phyloP scores from a whole-genome alignment of 23 tunicate genomes.

The Ascidia mentula region DNA sequence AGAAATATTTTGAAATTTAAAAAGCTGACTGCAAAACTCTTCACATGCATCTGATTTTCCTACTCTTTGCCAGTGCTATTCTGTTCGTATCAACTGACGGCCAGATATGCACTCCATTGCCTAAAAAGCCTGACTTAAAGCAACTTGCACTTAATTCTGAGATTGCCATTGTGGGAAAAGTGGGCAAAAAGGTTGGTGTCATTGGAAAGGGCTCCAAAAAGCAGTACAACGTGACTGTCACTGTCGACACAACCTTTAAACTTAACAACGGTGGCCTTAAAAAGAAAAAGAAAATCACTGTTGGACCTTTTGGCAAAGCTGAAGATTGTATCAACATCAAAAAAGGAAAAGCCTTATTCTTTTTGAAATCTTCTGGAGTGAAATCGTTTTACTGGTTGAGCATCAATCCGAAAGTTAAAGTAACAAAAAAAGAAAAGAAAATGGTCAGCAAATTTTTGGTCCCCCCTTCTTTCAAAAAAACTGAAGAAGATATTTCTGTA shows the following conservation, averaged over 20 bases:
- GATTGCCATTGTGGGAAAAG: not conserved
- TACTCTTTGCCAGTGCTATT: not conserved
- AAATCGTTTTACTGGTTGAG: not conserved
- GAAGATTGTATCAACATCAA: not conserved
- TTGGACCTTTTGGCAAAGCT: conserved; percentile 8
- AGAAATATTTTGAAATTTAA: too few relatives aligned
- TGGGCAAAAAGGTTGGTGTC: conserved; percentile 4
- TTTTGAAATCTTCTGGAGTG: not conserved
- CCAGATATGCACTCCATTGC: not conserved
- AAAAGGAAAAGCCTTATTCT: not conserved
- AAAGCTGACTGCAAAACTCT: not conserved
- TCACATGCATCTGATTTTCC: conserved; percentile 1
- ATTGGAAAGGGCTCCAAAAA: not conserved
- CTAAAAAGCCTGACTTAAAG: not conserved
- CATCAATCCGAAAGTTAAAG: not conserved
- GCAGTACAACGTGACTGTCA: not conserved
- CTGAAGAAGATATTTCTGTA: not conserved
- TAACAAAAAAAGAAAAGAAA: not conserved
- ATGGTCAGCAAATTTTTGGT: conserved; percentile 1
- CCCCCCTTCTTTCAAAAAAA: not conserved
- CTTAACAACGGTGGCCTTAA: not conserved
- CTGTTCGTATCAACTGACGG: not conserved
- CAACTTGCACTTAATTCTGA: not conserved
- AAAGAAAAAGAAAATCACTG: not conserved
- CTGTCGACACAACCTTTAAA: not conserved